Percentiles rank a stretch among this genome's conserved stretches.
Conservation (phyloP, 2,113 vertebrate genomes). For the Phyllostomus hastatus region DNA sequence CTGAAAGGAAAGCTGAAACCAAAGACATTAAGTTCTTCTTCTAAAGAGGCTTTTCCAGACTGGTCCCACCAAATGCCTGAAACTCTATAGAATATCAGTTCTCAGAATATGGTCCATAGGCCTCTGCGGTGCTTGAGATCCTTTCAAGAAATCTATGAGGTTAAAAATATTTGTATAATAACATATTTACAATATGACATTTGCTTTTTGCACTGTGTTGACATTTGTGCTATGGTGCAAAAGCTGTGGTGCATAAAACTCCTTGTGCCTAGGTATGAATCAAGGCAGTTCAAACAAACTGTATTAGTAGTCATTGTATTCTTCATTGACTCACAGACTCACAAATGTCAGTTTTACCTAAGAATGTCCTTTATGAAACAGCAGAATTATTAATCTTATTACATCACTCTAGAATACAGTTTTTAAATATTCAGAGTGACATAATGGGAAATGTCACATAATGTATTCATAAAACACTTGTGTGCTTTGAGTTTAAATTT, state of each 20-base stretch:
- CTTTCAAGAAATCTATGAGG: neutral
- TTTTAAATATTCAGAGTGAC: neutral
- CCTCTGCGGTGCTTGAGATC: neutral
- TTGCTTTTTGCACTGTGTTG: neutral
- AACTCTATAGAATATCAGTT: neutral
- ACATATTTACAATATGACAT: neutral
- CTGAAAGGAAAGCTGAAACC: neutral
- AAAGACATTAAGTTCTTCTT: neutral
- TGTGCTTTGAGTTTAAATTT: neutral
- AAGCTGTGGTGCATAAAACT: neutral
- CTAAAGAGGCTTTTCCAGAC: neutral
- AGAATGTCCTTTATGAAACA: neutral
- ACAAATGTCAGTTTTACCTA: neutral
- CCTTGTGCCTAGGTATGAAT: neutral
- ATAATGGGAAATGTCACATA: neutral
- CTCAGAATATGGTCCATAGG: neutral
- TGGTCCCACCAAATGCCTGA: neutral
- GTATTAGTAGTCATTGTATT: neutral
- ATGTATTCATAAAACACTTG: neutral
- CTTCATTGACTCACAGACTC: neutral
- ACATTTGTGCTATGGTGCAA: neutral
- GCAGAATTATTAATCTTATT: neutral
- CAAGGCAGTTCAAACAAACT: neutral
- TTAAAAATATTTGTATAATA: neutral
- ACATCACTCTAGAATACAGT: neutral